These are phyloP conservation scores for Denticeps clupeoides DNA, from an alignment of 2,797 vertebrate species.

Conservation along the genomic window DNA sequence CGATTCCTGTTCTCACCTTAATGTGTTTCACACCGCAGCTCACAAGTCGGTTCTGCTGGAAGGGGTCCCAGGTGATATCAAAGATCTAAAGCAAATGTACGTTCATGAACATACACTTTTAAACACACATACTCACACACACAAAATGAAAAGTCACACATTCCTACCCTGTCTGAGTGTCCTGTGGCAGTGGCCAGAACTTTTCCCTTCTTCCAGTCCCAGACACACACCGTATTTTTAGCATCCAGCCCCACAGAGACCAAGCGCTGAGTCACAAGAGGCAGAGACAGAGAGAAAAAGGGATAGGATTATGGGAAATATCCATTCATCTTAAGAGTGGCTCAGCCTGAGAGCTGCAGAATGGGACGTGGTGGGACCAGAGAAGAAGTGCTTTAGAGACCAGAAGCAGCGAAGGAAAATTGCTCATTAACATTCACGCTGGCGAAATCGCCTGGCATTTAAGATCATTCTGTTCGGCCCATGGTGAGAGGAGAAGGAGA, in stretches of 20 bases:
- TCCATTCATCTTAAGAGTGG: neutral
- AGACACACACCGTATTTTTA: conserved; percentile 90
- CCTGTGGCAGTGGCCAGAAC: conserved; percentile 83
- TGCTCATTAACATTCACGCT: neutral
- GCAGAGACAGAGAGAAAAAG: neutral
- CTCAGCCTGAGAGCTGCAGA: neutral
- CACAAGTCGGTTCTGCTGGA: conserved; percentile 75
- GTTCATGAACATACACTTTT: neutral
- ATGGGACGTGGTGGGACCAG: no score
- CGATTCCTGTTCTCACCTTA: conserved; percentile 66
- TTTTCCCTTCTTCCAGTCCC: conserved; percentile 92
- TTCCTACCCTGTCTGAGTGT: conserved; percentile 83
- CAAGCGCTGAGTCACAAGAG: conserved; percentile 55
- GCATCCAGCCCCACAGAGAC: conserved; percentile 87
- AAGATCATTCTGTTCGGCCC: no score
- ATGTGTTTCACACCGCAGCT: conserved; percentile 98
- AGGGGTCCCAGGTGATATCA: conserved; percentile 86
- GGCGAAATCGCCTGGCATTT: no score
- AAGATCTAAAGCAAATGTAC: conserved; percentile 70
- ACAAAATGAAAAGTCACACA: neutral
- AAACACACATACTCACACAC: neutral
- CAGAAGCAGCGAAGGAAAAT: no score
- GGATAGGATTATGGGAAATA: neutral
- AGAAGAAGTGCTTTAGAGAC: no score
- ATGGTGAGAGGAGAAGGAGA: no score